Percentiles rank a stretch among this genome's conserved stretches.
These are phyloP conservation scores for Caenorhabditis zanzibari DNA, from an alignment of 2,888 invertebrate species.

Conservation along the genomic window DNA sequence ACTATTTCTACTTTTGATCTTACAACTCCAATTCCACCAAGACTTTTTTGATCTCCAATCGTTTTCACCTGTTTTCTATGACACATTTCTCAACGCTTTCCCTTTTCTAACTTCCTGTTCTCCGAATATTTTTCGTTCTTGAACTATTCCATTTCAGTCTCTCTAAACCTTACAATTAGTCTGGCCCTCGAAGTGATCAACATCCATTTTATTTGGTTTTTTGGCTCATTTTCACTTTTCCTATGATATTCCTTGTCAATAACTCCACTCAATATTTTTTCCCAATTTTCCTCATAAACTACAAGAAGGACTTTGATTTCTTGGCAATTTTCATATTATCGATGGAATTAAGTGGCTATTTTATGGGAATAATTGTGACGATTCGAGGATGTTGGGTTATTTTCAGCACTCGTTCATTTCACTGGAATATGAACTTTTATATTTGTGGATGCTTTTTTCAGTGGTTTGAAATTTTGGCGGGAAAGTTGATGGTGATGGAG, in stretches of 20 bases:
- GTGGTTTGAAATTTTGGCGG: conserved; percentile 18
- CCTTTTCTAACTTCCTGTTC: no score
- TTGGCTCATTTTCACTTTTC: no score
- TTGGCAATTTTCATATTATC: not conserved
- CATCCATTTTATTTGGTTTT: no score
- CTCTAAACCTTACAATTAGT: no score
- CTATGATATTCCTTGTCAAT: conserved; percentile 2
- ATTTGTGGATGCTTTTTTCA: conserved; percentile 9
- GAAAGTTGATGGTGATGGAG: conserved; percentile 7
- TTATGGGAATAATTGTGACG: not conserved
- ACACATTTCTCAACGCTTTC: no score
- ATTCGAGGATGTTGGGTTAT: conserved; percentile 3
- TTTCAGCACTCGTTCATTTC: not conserved
- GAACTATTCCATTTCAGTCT: no score
- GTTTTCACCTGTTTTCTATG: no score
- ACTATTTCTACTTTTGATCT: no score
- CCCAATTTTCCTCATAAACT: conserved; percentile 18
- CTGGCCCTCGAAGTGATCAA: no score
- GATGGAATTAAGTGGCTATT: not conserved
- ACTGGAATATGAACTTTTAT: conserved; percentile 19
- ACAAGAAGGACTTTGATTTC: not conserved
- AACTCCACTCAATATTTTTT: conserved; percentile 20
- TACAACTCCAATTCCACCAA: no score
- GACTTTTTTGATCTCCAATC: no score
- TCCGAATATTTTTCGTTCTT: no score